phyloP scores from a whole-genome alignment of 2,113 vertebrate genomes.

The Loxodonta africana region DNA sequence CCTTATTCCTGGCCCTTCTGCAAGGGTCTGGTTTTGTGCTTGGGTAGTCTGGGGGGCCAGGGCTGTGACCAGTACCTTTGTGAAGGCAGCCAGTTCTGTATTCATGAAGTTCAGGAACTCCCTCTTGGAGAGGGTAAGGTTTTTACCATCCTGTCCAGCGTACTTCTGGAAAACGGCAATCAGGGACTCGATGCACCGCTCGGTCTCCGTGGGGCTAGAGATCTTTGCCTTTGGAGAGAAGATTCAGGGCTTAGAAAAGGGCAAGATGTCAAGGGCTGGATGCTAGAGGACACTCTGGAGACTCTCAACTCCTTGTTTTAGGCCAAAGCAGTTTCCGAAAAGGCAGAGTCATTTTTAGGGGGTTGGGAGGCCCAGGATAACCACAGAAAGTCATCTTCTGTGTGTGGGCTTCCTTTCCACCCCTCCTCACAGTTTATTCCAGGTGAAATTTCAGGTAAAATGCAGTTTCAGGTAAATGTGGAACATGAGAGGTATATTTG shows the following conservation, averaged over 20 bases:
- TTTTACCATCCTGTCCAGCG: slow-evolving; percentile 63
- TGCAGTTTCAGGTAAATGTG: too few relatives aligned
- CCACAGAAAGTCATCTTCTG: neutral
- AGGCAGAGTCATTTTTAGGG: neutral
- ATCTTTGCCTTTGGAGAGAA: slow-evolving; percentile 64
- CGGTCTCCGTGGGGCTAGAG: slow-evolving; percentile 86
- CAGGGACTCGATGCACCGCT: slow-evolving; percentile 90
- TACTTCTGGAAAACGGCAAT: slow-evolving; percentile 90
- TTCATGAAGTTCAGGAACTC: slow-evolving; percentile 90
- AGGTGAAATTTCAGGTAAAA: neutral
- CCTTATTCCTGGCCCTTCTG: neutral
- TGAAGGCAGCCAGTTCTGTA: slow-evolving; percentile 87
- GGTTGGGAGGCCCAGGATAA: neutral
- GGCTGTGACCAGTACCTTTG: slow-evolving; percentile 80
- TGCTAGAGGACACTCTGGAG: neutral
- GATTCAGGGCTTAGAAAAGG: neutral
- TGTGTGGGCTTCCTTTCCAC: neutral
- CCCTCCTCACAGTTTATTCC: neutral
- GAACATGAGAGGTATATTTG: neutral
- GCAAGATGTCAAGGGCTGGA: neutral
- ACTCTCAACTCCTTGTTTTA: neutral
- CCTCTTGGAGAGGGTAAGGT: slow-evolving; percentile 76
- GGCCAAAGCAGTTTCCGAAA: neutral
- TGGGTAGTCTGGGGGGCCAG: neutral
- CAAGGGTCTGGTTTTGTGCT: neutral